phyloP scores from a whole-genome alignment of 2,113 vertebrate genomes.

The Takifugu bimaculatus region DNA sequence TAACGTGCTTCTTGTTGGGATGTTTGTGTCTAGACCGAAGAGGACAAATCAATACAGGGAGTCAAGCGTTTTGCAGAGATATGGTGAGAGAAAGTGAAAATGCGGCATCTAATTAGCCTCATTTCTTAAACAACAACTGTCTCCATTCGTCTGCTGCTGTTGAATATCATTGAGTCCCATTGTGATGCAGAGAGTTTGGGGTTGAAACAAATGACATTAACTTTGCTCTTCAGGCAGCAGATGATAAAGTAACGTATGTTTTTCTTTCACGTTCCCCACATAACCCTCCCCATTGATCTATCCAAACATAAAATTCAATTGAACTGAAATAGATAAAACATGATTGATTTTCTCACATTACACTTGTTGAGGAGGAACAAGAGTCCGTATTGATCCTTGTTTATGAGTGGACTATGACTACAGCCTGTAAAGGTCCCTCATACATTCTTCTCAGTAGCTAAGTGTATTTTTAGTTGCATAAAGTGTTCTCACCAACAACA shows the following conservation, averaged over 20 bases:
- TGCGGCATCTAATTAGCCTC: conserved; percentile 59
- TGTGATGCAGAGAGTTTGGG: conserved; percentile 46
- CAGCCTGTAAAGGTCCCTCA: not conserved
- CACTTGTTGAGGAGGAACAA: not conserved
- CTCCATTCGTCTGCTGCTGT: conserved; percentile 61
- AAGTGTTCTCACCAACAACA: conserved; percentile 33
- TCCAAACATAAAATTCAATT: conserved; percentile 16
- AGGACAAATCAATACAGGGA: no score
- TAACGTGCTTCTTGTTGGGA: no score
- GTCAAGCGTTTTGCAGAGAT: no score
- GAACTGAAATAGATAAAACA: conserved; percentile 31
- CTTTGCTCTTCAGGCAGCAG: conserved; percentile 60
- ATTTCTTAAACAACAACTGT: conserved; percentile 63
- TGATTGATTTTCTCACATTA: conserved; percentile 45
- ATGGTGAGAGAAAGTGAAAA: conserved; percentile 39
- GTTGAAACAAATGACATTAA: conserved; percentile 71
- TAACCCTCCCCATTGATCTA: conserved; percentile 10
- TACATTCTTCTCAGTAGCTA: conserved; percentile 10
- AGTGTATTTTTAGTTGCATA: conserved; percentile 24
- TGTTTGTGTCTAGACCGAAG: no score
- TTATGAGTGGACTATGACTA: not conserved
- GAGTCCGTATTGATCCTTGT: no score
- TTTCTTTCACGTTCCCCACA: not conserved
- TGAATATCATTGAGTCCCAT: conserved; percentile 68
- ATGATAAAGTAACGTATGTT: conserved; percentile 66